Evolutionary conservation across 2,888 invertebrate species (phyloP).

Genomic region (Capitulum mitella): DNA sequence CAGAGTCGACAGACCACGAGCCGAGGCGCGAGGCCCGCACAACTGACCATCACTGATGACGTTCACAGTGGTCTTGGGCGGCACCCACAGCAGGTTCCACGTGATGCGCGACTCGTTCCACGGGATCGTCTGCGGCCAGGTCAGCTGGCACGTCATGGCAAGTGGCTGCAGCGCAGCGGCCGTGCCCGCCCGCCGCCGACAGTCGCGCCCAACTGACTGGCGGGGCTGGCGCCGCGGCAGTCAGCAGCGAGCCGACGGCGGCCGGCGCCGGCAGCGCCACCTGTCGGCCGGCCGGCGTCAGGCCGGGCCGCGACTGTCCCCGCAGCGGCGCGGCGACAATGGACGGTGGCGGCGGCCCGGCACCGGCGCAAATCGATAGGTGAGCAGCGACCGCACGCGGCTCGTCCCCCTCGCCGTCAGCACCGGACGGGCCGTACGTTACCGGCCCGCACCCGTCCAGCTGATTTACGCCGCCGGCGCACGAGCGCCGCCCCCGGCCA

Average conservation of each 20-base stretch:
- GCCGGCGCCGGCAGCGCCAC: slow-evolving; percentile 7
- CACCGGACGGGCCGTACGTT: not conserved
- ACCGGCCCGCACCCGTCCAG: not conserved
- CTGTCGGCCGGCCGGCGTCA: slow-evolving; percentile 29
- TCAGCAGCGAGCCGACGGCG: slow-evolving; percentile 24
- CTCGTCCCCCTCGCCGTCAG: no score
- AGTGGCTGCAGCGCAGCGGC: no score
- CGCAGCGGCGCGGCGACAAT: no score
- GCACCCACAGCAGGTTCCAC: slow-evolving; percentile 27
- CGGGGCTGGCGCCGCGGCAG: slow-evolving; percentile 28
- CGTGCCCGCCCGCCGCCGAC: slow-evolving; percentile 32
- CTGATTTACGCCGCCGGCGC: not conserved
- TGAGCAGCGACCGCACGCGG: not conserved
- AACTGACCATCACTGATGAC: slow-evolving; percentile 38
- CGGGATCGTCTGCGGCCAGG: slow-evolving; percentile 32
- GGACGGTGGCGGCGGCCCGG: not conserved
- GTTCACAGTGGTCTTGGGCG: slow-evolving; percentile 35
- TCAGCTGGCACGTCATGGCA: slow-evolving; percentile 31
- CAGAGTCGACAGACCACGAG: no score
- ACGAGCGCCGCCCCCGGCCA: no score
- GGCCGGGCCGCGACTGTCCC: not conserved
- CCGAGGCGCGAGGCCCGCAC: no score
- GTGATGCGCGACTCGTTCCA: slow-evolving; percentile 29
- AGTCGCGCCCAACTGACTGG: no score
- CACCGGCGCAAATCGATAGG: slow-evolving; percentile 6